Evolutionary conservation across 2,888 invertebrate genomes (phyloP), one percentile per base, ranked within the genome.

Genomic region (Ectemnius continuus): DNA sequence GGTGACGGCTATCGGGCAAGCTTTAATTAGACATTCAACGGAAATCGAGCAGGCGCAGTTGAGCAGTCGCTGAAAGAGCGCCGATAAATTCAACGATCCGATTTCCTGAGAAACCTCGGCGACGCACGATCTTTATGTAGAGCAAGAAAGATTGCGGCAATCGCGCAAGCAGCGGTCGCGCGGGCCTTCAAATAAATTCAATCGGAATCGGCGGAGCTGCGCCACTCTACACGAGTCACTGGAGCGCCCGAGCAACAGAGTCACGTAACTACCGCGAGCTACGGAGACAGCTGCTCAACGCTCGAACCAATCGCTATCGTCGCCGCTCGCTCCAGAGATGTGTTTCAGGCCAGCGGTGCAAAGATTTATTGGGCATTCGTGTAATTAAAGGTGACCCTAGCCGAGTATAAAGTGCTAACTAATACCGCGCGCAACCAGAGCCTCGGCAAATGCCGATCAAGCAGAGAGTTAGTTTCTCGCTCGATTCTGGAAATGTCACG

Each of bases 401-500:
- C 18, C 36, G 56, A 47, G 58, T 20, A 28, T 13, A 47, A 58
- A 26, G 58, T 28, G 70, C 60, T 56, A 81, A 61, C 73, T 71
- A 79, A 82, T 73, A 76, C 73, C 73, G 2, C 16, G 14, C 14
- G 56, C 62, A 61, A 16, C 57, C 62, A 80, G 73, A 82, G 73
- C 36, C 36, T 11, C 36, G 78, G 84, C 83, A 88, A 88, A 88
- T 86, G 87, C 86, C 87, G 87, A 79, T 83, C 82, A 81, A 81
- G 84, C 36, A 5, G 4, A 36, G 36, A 36, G 8, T 36, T 36
- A 84, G 86, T 86, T 87, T 83, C 84, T 83, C 83, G 83, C 84
- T 83, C 82, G 84, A 88, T 86, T 85, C 86, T 85, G 85, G 83
- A 87, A 89, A 88, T 89, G 89, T 88, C 89, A 88, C 85, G 87